Base-by-base conservation (phyloP, 1,140 invertebrate genomes). In the Riptortus pedestris region DNA sequence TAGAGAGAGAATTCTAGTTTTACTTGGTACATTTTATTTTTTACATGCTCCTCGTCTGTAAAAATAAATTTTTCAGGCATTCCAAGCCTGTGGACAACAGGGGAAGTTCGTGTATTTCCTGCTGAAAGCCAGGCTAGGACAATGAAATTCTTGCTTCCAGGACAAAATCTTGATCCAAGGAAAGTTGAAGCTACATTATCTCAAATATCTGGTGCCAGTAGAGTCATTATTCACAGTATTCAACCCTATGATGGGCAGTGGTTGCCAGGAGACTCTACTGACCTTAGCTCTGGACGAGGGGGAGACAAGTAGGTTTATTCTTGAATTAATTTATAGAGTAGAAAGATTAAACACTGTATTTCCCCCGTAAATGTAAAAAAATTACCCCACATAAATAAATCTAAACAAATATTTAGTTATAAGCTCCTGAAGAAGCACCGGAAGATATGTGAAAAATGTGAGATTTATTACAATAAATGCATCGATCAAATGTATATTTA, bases 81-180 rank as follows among this genome's bases (percentile, higher is more conserved):
- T 0, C 90, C 89, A 1, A 83, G 84, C 69, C 74, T 83, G 65
- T 87, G 77, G 62, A 82, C 80, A 4, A 80, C 80, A 9, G 83
- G 83, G 12, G 77, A 79, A 64, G 82, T 86, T 63, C 78, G 84
- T 71, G 75, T 87, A 70, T 83, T 84, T 78, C 81, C 85, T 60
- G 79, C 85, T 62, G 81, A 83, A 68, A 80, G 78, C 69, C 77
- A 83, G 69, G 80, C 84, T 51, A 78, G 86, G 58, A 85, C 82
- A 26, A 84, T 91, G 72, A 81, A 83, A 12, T 91, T 91, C 73
- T 83, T 91, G 60, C 81, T 91, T 45, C 85, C 86, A 2, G 86
- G 84, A 28, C 77, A 79, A 51, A 60, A 66, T 12, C 83, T 83
- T 9, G 83, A 91, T 72, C 81, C 84, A 67, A 74, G 76, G 64